Evolutionary conservation across 2,888 invertebrate genomes (phyloP).

Genomic region (Aphidius colemani): DNA sequence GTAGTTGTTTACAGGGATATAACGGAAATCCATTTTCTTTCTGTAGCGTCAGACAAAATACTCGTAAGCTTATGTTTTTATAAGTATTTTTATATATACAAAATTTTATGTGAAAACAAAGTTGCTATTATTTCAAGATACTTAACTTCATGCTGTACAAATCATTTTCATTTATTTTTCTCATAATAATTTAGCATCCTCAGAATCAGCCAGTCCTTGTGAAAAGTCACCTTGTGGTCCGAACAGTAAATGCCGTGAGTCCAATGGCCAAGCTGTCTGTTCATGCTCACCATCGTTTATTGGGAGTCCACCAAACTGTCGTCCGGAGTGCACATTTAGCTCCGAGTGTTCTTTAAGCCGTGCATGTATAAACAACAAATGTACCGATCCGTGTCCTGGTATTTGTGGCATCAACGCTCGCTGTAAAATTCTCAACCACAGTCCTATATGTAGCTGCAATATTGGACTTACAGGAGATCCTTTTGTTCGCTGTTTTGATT

Average conservation of each 20-base stretch:
- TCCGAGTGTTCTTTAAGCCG: constrained; percentile 66
- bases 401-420: constrained; percentile 61
- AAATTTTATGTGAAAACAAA: too few species aligned
- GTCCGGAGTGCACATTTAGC: constrained; percentile 60
- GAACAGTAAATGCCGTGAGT: constrained; percentile 56
- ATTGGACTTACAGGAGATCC: constrained; percentile 72
- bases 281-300: constrained; percentile 74
- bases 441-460: constrained; percentile 61
- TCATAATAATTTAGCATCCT: constrained; percentile 31
- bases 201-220: constrained; percentile 40
- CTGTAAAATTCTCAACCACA: constrained; percentile 61
- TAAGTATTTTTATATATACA: too few species aligned
- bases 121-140: too few species aligned
- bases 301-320: constrained; percentile 72
- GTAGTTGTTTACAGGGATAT: constrained; percentile 66
- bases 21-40: constrained; percentile 69
- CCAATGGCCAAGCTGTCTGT: constrained; percentile 75
- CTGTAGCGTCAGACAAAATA: constrained; percentile 53
- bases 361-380: constrained; percentile 60
- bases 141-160: too few species aligned
- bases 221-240: constrained; percentile 60
- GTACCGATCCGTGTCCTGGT: constrained; percentile 58
- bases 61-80: too few species aligned
- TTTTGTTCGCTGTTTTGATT: constrained; percentile 72
- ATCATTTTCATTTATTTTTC: too few species aligned